Evolutionary conservation across 2,113 vertebrate species (phyloP).

Genomic region (Myrmecophaga tridactyla): DNA sequence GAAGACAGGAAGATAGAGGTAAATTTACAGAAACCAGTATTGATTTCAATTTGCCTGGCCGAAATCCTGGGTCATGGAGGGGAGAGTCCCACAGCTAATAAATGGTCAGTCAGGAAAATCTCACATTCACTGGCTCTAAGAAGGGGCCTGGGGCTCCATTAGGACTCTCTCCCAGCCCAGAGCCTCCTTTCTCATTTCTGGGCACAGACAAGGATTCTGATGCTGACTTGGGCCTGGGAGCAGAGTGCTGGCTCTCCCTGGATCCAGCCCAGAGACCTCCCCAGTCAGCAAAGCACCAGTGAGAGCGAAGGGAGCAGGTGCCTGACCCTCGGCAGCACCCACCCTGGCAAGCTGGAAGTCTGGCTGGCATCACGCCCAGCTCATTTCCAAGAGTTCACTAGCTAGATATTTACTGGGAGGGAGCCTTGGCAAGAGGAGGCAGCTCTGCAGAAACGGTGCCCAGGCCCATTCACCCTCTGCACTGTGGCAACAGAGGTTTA

Average conservation of each 20-base stretch:
- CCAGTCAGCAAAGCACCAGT: not conserved
- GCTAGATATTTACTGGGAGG: constrained; percentile 71
- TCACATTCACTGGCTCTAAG: not conserved
- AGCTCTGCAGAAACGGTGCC: not conserved
- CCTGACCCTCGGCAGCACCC: constrained; percentile 41
- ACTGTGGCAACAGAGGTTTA: constrained; percentile 35
- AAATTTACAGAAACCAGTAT: not conserved
- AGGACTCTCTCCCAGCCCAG: not conserved
- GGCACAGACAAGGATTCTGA: not conserved
- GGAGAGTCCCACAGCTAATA: not conserved
- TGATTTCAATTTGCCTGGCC: not conserved
- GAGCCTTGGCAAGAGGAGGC: constrained; percentile 40
- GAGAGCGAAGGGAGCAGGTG: constrained; percentile 54
- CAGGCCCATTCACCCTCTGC: not conserved
- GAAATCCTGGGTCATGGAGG: not conserved
- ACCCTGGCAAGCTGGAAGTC: constrained; percentile 62
- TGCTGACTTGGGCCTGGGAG: constrained; percentile 22
- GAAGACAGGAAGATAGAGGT: not conserved
- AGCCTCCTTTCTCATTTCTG: not conserved
- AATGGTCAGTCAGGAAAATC: not conserved
- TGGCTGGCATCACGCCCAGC: constrained; percentile 55
- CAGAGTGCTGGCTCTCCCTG: not conserved
- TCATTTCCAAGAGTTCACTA: constrained; percentile 59
- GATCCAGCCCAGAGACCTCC: not conserved
- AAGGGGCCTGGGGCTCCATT: not conserved